Conservation (phyloP, 2,888 invertebrate genomes). For the Morinoia aosen region DNA sequence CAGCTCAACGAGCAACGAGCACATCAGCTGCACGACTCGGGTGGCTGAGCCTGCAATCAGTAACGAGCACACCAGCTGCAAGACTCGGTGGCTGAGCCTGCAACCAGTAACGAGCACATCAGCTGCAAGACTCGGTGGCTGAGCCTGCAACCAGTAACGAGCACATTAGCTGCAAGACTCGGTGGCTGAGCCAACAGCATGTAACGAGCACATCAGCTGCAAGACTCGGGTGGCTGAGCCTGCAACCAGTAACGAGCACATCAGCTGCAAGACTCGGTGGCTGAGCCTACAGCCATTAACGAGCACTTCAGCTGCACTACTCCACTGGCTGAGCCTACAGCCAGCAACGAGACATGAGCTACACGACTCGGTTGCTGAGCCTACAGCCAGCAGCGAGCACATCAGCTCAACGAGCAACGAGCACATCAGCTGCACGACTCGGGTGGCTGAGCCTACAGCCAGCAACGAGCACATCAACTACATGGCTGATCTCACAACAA, state of each 20-base stretch:
- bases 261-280: background rate
- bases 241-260: too few relatives aligned
- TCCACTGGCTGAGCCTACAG: too few relatives aligned
- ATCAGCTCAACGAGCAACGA: background rate
- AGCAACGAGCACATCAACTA: background rate
- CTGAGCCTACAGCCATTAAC: too few relatives aligned
- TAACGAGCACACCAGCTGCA: background rate
- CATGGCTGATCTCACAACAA: background rate
- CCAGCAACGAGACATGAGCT: background rate
- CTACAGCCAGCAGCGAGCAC: background rate
- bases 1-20: background rate
- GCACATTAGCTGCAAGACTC: too few relatives aligned
- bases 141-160: too few relatives aligned
- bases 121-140: too few relatives aligned
- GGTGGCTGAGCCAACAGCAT: too few relatives aligned
- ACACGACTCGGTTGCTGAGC: background rate
- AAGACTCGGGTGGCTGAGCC: too few relatives aligned
- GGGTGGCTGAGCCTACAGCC: background rate
- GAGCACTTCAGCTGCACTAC: too few relatives aligned
- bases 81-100: background rate
- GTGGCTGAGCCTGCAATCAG: background rate
- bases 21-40: background rate
- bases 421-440: background rate
- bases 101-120: background rate
- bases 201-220: too few relatives aligned